Base-by-base conservation (phyloP, 2,888 invertebrate genomes). In the Lottia gigantea region DNA sequence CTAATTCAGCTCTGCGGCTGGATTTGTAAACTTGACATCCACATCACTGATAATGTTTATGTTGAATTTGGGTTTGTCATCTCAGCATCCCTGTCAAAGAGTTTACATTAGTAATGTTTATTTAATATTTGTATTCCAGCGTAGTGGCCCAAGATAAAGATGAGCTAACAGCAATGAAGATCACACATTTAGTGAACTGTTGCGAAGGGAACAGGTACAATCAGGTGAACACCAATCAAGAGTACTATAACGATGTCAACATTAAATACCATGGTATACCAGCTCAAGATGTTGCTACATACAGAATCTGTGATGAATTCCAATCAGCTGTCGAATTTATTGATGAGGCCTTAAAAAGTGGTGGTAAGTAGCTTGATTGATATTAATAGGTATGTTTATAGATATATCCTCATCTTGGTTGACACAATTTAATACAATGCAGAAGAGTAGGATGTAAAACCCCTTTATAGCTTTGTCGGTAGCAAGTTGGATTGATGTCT, bases 171-270 rank as follows among this genome's bases (percentile, higher is more conserved):
- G 91, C 92, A 74, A 91, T 94, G 90, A 93, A 94, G 63, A 92
- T 95, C 71, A 95, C 95, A 78, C 95, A 95, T 86, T 92, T 96
- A 19, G 89, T 95, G 62, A 96, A 96, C 88, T 93, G 94, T 47
- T 95, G 95, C 3, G 94, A 95, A 88, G 95, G 95, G 64, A 91
- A 91, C 74, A 82, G 82, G 71, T 83, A 85, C 64, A 86, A 93
- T 11, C 93, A 93, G 89, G 94, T 95, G 65, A 92, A 94, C 85
- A 95, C 95, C 0, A 92, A 92, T 82, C 91, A 92, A 82, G 89
- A 92, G 67, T 95, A 92, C 87, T 95, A 95, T 88, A 91, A 91
- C 72, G 93, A 93, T 82, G 91, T 92, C 80, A 91, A 91, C 25
- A 92, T 92, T 77, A 90, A 91, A 79, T 96, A 95, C 89, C 92